phyloP scores from a whole-genome alignment of 2,888 invertebrate species.

The Hemistola chrysoprasaria region DNA sequence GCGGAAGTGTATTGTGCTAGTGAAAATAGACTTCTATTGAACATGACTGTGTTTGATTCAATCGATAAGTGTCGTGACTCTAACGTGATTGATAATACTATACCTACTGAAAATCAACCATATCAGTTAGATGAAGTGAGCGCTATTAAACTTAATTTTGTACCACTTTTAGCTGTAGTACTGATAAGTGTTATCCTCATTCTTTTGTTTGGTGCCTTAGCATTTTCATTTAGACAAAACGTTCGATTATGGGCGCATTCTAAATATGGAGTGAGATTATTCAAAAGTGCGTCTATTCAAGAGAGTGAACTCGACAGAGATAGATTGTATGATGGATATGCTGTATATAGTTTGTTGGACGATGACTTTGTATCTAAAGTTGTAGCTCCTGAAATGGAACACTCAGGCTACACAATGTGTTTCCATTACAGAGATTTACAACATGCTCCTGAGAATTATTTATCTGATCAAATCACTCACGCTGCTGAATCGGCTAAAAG shows the following conservation, averaged over 20 bases:
- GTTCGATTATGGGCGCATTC: conserved; percentile 91
- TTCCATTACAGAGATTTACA: conserved; percentile 86
- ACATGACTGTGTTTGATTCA: conserved; percentile 72
- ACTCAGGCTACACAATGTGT: conserved; percentile 84
- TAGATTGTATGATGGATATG: conserved; percentile 92
- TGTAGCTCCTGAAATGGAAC: conserved; percentile 89
- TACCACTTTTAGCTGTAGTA: conserved; percentile 88
- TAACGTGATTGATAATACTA: conserved; percentile 77
- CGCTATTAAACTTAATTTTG: conserved; percentile 85
- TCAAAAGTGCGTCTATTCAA: conserved; percentile 83
- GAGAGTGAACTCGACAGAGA: conserved; percentile 84
- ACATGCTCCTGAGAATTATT: conserved; percentile 83
- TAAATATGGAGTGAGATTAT: conserved; percentile 89
- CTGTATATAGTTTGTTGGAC: conserved; percentile 92
- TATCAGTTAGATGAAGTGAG: conserved; percentile 85
- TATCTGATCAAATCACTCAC: conserved; percentile 83
- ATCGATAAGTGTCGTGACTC: conserved; percentile 76
- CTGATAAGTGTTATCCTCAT: conserved; percentile 87
- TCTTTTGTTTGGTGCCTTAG: conserved; percentile 86
- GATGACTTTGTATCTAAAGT: conserved; percentile 86
- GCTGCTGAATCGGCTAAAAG: conserved; percentile 85
- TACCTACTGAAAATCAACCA: conserved; percentile 80
- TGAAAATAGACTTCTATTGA: conserved; percentile 67
- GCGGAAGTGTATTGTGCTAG: conserved; percentile 85
- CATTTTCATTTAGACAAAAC: conserved; percentile 90